phyloP scores from a whole-genome alignment of 53 echinoderm and acorn worm species.

The Antedon mediterranea region DNA sequence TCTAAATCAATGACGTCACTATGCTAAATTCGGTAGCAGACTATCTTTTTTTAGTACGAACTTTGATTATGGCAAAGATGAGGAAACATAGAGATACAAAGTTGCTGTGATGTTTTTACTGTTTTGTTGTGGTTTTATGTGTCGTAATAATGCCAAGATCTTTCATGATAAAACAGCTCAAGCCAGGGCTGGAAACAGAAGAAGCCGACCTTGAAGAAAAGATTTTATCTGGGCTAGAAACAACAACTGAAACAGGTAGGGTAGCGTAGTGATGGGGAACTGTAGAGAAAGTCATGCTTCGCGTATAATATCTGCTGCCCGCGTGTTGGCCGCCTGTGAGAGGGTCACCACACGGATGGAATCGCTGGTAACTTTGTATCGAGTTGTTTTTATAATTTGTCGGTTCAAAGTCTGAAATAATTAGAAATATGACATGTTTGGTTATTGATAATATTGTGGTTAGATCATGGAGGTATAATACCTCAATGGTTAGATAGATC shows the following conservation, averaged over 20 bases:
- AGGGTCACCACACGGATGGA: too few species aligned
- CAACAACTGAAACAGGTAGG: not conserved
- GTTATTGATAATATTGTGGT: too few species aligned
- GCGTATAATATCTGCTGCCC: too few species aligned
- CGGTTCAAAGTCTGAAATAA: too few species aligned
- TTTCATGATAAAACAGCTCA: not conserved
- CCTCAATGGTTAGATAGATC: too few species aligned
- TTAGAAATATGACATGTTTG: too few species aligned
- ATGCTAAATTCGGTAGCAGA: not conserved
- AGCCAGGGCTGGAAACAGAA: not conserved
- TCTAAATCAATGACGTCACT: not conserved
- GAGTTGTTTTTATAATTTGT: too few species aligned
- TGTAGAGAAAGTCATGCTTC: too few species aligned
- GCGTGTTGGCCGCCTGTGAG: too few species aligned
- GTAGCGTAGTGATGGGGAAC: too few species aligned
- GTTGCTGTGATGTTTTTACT: not conserved
- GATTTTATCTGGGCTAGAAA: not conserved
- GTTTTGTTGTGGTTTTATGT: not conserved
- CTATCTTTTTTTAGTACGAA: not conserved
- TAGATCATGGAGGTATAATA: too few species aligned
- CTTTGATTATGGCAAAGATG: not conserved
- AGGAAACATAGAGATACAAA: not conserved
- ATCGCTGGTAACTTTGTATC: too few species aligned
- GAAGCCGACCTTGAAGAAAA: not conserved
- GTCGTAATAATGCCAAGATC: not conserved